Conservation (phyloP, 2,113 vertebrate genomes). For the Helogale parvula region DNA sequence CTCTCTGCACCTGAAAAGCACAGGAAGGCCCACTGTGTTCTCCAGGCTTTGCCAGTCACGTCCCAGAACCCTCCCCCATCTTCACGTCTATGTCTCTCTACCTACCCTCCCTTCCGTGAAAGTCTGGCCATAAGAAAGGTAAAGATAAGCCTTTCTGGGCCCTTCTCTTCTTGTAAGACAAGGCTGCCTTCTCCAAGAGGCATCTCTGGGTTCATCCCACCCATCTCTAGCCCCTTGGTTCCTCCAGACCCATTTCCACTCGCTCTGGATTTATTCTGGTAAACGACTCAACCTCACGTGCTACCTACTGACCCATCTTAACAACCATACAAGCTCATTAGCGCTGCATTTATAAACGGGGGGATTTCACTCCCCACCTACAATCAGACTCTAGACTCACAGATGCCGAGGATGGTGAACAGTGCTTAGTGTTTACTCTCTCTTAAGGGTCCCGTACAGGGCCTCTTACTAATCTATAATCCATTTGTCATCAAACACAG, state of each 20-base stretch:
- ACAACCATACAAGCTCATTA: neutral
- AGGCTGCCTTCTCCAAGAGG: neutral
- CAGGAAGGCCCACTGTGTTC: neutral
- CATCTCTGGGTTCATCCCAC: neutral
- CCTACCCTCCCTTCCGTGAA: neutral
- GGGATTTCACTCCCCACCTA: neutral
- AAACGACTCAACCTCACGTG: neutral
- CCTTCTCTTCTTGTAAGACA: neutral
- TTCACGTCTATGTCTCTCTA: neutral
- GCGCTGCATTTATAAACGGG: neutral
- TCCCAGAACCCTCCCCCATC: neutral
- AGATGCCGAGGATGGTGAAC: rapidly evolving
- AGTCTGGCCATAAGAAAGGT: neutral
- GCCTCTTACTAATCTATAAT: neutral
- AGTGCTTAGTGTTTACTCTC: too few species aligned
- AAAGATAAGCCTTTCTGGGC: neutral
- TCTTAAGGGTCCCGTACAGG: too few species aligned
- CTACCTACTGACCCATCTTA: neutral
- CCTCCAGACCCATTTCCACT: neutral
- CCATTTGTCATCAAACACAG: neutral
- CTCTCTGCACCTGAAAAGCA: neutral
- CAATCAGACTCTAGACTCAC: neutral
- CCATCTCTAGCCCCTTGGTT: neutral
- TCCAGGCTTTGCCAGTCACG: neutral
- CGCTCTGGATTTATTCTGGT: neutral